Evolutionary conservation across 1,140 invertebrate genomes (phyloP).

Genomic region (Orussus abietinus): DNA sequence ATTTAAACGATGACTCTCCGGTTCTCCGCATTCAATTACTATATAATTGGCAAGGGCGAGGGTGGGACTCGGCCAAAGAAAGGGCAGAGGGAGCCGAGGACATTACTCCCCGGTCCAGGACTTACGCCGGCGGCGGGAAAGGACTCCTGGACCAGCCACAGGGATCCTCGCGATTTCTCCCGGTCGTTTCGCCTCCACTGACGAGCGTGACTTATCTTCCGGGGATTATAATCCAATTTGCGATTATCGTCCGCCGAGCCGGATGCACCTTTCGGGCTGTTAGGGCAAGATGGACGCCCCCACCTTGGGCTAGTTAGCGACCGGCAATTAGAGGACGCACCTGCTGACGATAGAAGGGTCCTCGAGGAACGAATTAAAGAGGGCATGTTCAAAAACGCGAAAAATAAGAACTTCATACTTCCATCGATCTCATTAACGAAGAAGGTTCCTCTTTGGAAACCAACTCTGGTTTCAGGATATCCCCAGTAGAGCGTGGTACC

Average conservation of each 20-base stretch:
- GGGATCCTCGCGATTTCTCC: conserved; percentile 11
- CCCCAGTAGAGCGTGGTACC: no score
- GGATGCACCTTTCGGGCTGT: conserved; percentile 22
- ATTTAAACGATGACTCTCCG: conserved; percentile 51
- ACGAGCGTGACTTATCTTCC: conserved; percentile 50
- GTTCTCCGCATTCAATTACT: conserved; percentile 51
- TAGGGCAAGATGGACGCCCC: background rate
- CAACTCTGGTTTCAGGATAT: no score
- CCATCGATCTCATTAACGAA: no score
- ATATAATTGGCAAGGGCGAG: conserved; percentile 46
- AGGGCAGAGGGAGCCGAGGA: background rate
- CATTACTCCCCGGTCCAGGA: conserved; percentile 12
- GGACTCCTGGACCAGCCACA: no score
- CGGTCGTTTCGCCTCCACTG: conserved; percentile 42
- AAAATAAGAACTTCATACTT: no score
- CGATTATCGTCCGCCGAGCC: conserved; percentile 50
- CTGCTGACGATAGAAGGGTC: no score
- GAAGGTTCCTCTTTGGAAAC: no score
- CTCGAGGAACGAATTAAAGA: no score
- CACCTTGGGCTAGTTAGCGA: background rate
- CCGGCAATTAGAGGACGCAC: no score
- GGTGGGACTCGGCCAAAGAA: conserved; percentile 14
- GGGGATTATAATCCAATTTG: conserved; percentile 54
- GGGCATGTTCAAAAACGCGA: no score
- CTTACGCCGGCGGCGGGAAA: no score